Evolutionary conservation across 2,888 invertebrate species (phyloP), one percentile per base, ranked within the genome.

Genomic region (Eueremaeus valkanovi): DNA sequence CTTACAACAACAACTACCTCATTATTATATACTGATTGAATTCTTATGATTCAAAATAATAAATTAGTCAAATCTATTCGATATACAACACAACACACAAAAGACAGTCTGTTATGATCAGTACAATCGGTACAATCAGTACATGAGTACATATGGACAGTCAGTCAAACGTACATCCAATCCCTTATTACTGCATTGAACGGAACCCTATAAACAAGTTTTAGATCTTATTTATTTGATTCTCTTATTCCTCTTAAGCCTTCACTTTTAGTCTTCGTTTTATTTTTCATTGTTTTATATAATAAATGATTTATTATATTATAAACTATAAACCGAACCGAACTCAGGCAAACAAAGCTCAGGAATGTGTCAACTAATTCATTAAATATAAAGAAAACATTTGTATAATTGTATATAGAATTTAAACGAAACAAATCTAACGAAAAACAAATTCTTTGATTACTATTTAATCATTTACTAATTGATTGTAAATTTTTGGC

Each of bases 331-430:
- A 1, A 45, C 21, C 55, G n/a, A 66, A 66, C 66, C 66, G 31
- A 66, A 66, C 66, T 66, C 66, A 66, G 66, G 66, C 66, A 66
- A 21, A 66, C n/a, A 40, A 66, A 66, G 66, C 66, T 66, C 66
- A 66, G 66, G 66, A 66, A 66, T 66, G 66, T 66, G 40, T 66
- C 40, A n/a, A 66, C 66, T 66, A 66, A 66, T 40, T 66, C 66
- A 66, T 66, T 66, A 66, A 66, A 66, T 29, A n/a, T n/a, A n/a
- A n/a, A n/a, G n/a, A n/a, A n/a, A n/a, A n/a, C 40, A 40, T 66
- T 66, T 66, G 40, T 66, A 66, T 40, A 55, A 66, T 66, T 66
- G 66, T 66, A 66, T 40, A 66, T 66, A 66, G 40, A 66, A 66
- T 6, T 33, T 21, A 16, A n/a, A n/a, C n/a, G n/a, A 24, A 24